Evolutionary conservation across 2,113 vertebrate genomes (phyloP).

Genomic region (Tupaia chinensis): DNA sequence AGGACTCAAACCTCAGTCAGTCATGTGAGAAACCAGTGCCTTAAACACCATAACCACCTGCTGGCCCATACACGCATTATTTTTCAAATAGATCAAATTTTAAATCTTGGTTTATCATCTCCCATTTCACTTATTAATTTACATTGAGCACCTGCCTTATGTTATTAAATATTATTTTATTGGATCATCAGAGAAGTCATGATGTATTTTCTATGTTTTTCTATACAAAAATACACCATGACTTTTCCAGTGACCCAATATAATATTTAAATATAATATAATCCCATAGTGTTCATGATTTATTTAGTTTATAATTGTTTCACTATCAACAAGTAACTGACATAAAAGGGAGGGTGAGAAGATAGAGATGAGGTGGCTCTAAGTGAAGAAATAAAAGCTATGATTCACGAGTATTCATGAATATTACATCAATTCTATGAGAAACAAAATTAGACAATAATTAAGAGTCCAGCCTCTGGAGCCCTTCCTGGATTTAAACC

Average conservation of each 20-base stretch:
- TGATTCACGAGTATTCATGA: not conserved
- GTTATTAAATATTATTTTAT: not conserved
- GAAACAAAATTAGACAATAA: not conserved
- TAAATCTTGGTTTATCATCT: not conserved
- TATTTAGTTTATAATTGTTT: not conserved
- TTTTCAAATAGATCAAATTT: not conserved
- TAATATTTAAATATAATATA: not conserved
- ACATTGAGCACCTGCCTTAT: not conserved
- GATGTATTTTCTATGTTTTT: too few relatives aligned
- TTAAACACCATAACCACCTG: too few relatives aligned
- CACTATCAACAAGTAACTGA: not conserved
- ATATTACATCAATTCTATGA: not conserved
- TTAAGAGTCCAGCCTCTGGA: not conserved
- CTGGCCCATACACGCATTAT: not conserved
- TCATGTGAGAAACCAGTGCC: too few relatives aligned
- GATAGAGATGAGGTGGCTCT: not conserved
- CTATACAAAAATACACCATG: too few relatives aligned
- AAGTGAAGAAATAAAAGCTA: not conserved
- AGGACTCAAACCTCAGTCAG: too few relatives aligned
- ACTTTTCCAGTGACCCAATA: too few relatives aligned
- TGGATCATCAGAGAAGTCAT: too few relatives aligned
- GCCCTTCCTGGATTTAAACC: not conserved
- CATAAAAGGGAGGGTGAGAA: not conserved
- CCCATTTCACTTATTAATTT: not conserved
- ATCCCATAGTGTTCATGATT: not conserved